These are phyloP conservation scores for Ectobius pallidus DNA, from an alignment of 2,888 invertebrate genomes.

Conservation along the genomic window DNA sequence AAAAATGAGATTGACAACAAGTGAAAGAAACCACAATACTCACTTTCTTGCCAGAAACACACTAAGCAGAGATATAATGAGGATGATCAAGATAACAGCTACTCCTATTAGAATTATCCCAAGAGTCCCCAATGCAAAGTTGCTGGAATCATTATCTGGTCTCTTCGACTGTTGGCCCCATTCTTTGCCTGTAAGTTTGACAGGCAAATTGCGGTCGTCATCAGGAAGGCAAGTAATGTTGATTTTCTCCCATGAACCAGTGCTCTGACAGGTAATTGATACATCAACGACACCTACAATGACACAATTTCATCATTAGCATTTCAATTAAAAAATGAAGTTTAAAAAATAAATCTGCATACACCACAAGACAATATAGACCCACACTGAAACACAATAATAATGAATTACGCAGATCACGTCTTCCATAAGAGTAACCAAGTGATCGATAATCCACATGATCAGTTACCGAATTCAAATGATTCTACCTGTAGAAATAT, in stretches of 20 bases:
- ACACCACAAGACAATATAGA: no score
- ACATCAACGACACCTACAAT: constrained; percentile 43
- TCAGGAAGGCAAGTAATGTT: constrained; percentile 45
- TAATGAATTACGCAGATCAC: no score
- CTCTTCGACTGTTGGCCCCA: constrained; percentile 30
- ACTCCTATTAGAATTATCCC: constrained; percentile 37
- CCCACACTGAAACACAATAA: no score
- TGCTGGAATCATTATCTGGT: constrained; percentile 17
- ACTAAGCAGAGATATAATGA: constrained; percentile 33
- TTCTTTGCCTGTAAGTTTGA: constrained; percentile 36
- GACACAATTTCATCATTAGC: not conserved
- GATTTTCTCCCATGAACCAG: constrained; percentile 44
- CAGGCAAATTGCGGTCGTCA: constrained; percentile 38
- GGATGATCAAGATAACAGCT: constrained; percentile 35
- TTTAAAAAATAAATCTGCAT: no score
- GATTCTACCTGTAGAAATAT: no score
- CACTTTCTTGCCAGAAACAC: constrained; percentile 39
- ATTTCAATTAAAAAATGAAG: no score
- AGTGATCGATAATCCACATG: no score
- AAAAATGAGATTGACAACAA: no score
- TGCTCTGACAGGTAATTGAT: constrained; percentile 44
- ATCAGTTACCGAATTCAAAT: no score
- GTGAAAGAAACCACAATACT: no score
- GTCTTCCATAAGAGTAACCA: no score
- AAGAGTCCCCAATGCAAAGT: constrained; percentile 24